Conservation (phyloP, 2,797 vertebrate genomes). For the Mormyrops boulengeri region DNA sequence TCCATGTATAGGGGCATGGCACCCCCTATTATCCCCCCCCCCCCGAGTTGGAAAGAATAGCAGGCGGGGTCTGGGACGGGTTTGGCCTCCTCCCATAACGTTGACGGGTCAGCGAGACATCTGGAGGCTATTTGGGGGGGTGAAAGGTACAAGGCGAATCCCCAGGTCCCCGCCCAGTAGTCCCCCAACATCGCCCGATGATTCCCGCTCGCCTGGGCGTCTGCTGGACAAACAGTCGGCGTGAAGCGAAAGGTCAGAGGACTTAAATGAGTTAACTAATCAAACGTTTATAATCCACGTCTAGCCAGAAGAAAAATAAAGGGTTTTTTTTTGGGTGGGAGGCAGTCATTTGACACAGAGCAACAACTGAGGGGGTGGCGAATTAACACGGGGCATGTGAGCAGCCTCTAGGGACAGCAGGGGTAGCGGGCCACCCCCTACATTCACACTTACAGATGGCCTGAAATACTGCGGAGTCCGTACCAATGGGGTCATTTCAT, state of each 20-base stretch:
- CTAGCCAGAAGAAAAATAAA: conserved; percentile 68
- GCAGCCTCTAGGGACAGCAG: neutral
- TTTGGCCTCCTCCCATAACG: neutral
- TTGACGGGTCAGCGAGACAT: conserved; percentile 37
- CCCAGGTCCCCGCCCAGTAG: conserved; percentile 34
- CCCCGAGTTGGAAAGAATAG: conserved; percentile 52
- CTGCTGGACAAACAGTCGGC: conserved; percentile 15
- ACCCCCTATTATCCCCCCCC: conserved; percentile 38
- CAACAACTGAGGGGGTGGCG: conserved; percentile 41
- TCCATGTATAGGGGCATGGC: neutral
- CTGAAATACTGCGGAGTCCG: neutral
- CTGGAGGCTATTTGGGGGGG: conserved; percentile 43
- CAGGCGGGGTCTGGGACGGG: conserved; percentile 42
- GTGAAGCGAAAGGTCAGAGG: conserved; percentile 56
- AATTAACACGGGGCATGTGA: neutral
- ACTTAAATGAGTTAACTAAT: conserved; percentile 65
- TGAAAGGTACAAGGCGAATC: conserved; percentile 12
- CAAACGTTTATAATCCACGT: conserved; percentile 64
- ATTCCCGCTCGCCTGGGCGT: conserved; percentile 35
- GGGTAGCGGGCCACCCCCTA: neutral
- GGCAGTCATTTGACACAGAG: conserved; percentile 47
- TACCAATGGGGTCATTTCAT: neutral
- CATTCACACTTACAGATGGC: neutral
- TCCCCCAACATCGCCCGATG: conserved; percentile 44
- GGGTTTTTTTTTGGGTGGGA: conserved; percentile 46